Evolutionary conservation across 2,888 invertebrate genomes (phyloP), one percentile per base, ranked within the genome.

Genomic region (Athalia circularis): DNA sequence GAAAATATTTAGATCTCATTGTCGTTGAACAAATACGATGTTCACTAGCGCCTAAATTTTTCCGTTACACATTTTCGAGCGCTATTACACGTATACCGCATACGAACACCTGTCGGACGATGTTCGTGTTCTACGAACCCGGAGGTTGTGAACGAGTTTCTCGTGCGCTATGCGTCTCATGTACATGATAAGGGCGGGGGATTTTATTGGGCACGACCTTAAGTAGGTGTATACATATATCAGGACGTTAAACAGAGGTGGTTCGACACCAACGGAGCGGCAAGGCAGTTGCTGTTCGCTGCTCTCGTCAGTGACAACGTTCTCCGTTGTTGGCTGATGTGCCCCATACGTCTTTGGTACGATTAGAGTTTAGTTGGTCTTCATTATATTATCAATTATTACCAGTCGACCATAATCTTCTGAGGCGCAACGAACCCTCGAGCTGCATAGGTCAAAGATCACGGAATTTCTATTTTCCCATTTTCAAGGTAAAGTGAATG

Each of bases 171-270:
- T 54, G 29, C 29, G 29, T 54, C 43, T 9, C 11, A 54, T 52
- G 50, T 29, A 11, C 29, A 13, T 15, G 68, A 13, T 68, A 43
- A 13, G 72, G 15, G 47, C 43, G 72, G 72, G 61, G 45, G 47
- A 13, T 8, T 45, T 15, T 45, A 59, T 61, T 72, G 45, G 47
- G 59, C 48, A 61, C 59, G 59, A 59, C 15, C 57, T 45, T 15
- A 57, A 48, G 59, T 72, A 29, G 29, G 29, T 29, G 29, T 29
- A 29, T 29, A 29, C 29, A 29, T 29, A 29, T 29, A 59, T 47
- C 52, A 68, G 50, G 68, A 68, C 68, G 68, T 54, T 68, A 43
- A 68, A 52, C 68, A 43, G 68, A 61, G 72, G 72, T 72, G n/a
- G 72, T 72, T 57, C 47, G 72, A 72, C 57, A 59, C 59, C 57